phyloP scores from a whole-genome alignment of 2,888 invertebrate species.

The Oscheius onirici region DNA sequence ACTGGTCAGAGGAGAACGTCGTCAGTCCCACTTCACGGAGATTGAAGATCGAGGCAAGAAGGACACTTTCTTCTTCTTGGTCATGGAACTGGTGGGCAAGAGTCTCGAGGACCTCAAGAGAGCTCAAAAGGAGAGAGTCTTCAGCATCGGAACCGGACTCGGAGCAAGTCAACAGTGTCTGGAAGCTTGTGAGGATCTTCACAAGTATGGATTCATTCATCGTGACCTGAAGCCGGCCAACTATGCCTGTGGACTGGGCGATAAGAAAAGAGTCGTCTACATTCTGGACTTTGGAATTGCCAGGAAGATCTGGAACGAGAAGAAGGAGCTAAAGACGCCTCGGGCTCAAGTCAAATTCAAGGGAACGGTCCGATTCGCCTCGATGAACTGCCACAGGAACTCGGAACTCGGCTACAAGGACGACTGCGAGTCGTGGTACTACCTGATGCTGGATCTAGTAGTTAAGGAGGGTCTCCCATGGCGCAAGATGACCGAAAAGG shows the following conservation, averaged over 20 bases:
- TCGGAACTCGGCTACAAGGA: conserved; percentile 61
- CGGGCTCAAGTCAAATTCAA: conserved; percentile 52
- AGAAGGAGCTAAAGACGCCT: conserved; percentile 54
- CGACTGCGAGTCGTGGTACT: conserved; percentile 68
- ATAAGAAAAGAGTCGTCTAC: conserved; percentile 43
- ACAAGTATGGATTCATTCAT: conserved; percentile 65
- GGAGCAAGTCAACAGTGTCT: conserved; percentile 59
- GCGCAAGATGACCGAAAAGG: conserved; percentile 51
- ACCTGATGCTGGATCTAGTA: conserved; percentile 63
- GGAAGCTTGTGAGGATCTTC: conserved; percentile 65
- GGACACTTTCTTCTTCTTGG: conserved; percentile 27
- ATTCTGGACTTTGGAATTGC: conserved; percentile 68
- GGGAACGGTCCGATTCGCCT: conserved; percentile 67
- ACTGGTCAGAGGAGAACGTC: conserved; percentile 32
- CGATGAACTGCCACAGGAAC: conserved; percentile 57
- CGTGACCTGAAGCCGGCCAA: conserved; percentile 65
- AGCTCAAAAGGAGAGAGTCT: conserved; percentile 1
- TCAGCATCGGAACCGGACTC: conserved; percentile 39
- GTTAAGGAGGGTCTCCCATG: conserved; percentile 56
- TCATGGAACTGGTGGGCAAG: conserved; percentile 33
- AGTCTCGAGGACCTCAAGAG: conserved; percentile 37
- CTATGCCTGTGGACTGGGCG: conserved; percentile 55
- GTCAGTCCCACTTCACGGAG: too few species aligned
- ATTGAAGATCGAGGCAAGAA: too few species aligned
- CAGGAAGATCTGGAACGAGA: conserved; percentile 51